Base-by-base conservation (phyloP, 1,140 invertebrate genomes). In the Cotesia vestalis region DNA sequence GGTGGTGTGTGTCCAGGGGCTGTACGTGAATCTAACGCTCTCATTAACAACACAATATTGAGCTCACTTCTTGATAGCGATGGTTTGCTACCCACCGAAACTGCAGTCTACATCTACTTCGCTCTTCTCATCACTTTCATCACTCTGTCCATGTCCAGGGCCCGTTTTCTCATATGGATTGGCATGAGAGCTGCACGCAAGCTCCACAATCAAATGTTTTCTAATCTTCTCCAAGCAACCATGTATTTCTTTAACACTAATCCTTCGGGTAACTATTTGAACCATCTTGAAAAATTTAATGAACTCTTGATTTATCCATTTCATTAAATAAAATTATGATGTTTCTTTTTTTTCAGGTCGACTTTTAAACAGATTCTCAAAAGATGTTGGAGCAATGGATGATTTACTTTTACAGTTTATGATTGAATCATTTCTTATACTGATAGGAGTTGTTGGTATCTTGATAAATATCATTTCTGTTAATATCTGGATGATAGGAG, bases 191-290 rank as follows among this genome's bases (percentile, higher is more conserved):
- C 95, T 0, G 95, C 94, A 0, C 89, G 90, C 71, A 91, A 88
- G 34, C 86, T 98, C 4, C 96, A 98, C 81, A 92, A 95, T 80
- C 86, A 85, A 1, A 96, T 97, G 94, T 97, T 97, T 80, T 83
- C 87, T 17, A 91, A 91, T 73, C 88, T 96, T 76, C 78, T 96
- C 4, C 87, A 90, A 75, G 90, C 93, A 0, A 91, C 91, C 0
- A 95, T 96, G 92, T 82, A 89, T 9, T 97, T 97, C 85, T 97
- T 96, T 79, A 93, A 97, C 77, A 89, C 88, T 1, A 97, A 94
- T 84, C 92, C 94, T 4, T 91, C 91, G 72, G 96, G 88, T 89
- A 78, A 79, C 27, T 81, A 53, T 9, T 35, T 27, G 4, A 60
- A 27, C 4, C 0, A 20, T 27, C 6, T 17, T 11, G 8, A 60